These are phyloP conservation scores for Proisotoma minuta DNA, from an alignment of 2,888 invertebrate species.

Conservation along the genomic window DNA sequence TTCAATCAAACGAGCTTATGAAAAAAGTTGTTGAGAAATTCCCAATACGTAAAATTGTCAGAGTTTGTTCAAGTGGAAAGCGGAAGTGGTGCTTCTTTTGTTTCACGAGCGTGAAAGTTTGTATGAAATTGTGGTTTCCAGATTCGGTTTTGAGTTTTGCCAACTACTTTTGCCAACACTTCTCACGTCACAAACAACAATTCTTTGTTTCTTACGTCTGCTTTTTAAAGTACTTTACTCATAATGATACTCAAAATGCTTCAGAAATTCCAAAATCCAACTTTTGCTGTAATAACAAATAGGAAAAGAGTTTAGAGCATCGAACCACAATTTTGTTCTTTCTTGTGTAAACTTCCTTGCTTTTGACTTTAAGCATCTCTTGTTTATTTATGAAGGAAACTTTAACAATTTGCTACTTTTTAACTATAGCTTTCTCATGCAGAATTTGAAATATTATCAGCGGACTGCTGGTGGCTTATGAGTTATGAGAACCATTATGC, in stretches of 20 bases:
- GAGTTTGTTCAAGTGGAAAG: not conserved
- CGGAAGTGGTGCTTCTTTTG: conserved; percentile 1
- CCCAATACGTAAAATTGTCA: not conserved
- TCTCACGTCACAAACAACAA: not conserved
- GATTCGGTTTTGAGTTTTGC: not conserved
- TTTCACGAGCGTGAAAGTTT: conserved; percentile 12
- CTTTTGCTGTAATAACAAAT: too few species aligned
- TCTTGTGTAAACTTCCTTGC: not conserved
- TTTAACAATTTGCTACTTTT: conserved; percentile 9
- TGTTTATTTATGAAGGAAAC: conserved; percentile 12
- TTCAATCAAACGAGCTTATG: not conserved
- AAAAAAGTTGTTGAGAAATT: not conserved
- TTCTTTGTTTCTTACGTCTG: not conserved
- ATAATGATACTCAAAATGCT: not conserved
- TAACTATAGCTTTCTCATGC: not conserved
- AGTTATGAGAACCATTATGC: conserved; percentile 9
- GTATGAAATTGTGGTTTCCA: conserved; percentile 6
- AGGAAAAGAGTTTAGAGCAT: too few species aligned
- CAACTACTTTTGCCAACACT: not conserved
- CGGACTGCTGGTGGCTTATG: not conserved
- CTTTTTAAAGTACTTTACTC: not conserved
- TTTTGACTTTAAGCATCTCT: not conserved
- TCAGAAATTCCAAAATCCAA: not conserved
- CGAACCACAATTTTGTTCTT: not conserved
- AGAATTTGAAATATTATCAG: not conserved